These are phyloP conservation scores for Drosophila anomalata DNA, from an alignment of 2,888 invertebrate genomes.

Conservation along the genomic window DNA sequence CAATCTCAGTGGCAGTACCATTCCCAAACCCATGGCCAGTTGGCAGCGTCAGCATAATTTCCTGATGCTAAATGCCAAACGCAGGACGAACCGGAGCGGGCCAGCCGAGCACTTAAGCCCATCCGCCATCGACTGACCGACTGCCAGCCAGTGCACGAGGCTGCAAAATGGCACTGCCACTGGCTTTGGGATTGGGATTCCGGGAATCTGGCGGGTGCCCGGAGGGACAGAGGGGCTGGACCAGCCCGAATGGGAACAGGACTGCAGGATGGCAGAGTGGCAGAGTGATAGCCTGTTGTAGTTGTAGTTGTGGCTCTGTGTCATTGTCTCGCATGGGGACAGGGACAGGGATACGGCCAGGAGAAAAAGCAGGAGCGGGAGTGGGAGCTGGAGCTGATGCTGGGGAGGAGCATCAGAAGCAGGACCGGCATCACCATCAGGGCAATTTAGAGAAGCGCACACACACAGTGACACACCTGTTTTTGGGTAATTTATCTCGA, in stretches of 20 bases:
- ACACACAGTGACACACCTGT: constrained; percentile 80
- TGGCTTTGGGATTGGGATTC: constrained; percentile 18
- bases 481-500: constrained; percentile 84
- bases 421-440: constrained; percentile 44
- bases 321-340: constrained; percentile 69
- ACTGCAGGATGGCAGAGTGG: constrained; percentile 6
- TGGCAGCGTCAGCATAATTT: constrained; percentile 83
- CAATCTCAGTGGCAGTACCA: constrained; percentile 40
- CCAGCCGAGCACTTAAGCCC: constrained; percentile 68
- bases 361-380: not conserved
- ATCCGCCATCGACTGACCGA: constrained; percentile 67
- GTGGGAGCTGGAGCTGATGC: constrained; percentile 4
- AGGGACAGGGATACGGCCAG: constrained; percentile 12
- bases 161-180: constrained; percentile 34
- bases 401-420: constrained; percentile 40
- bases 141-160: constrained; percentile 52
- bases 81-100: constrained; percentile 49
- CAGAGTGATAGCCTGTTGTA: constrained; percentile 35
- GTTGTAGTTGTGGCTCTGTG: constrained; percentile 68
- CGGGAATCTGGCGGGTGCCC: not conserved
- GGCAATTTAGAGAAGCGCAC: constrained; percentile 82
- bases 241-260: constrained; percentile 35
- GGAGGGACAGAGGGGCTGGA: not conserved
- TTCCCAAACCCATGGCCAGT: constrained; percentile 56
- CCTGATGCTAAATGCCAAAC: constrained; percentile 82